These are phyloP conservation scores for Palaemon carinicauda DNA, from an alignment of 1,140 invertebrate species.

Conservation along the genomic window DNA sequence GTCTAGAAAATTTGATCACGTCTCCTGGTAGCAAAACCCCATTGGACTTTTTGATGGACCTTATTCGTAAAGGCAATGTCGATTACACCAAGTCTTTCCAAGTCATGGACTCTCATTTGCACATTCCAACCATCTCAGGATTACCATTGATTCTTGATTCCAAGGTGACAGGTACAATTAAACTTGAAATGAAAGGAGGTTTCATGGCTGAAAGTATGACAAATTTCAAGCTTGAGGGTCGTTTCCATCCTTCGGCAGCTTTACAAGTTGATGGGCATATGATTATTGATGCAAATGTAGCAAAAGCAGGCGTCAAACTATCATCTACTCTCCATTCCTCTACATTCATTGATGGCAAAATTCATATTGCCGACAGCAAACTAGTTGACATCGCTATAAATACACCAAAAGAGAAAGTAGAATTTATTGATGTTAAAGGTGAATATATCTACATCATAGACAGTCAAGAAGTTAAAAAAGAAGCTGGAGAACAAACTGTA, in stretches of 20 bases:
- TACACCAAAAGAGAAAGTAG: constrained; percentile 80
- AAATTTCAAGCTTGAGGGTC: constrained; percentile 69
- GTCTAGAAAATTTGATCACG: constrained; percentile 44
- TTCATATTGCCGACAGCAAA: constrained; percentile 72
- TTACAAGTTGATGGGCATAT: constrained; percentile 76
- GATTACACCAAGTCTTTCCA: constrained; percentile 68
- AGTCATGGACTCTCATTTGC: constrained; percentile 79
- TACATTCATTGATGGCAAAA: constrained; percentile 76
- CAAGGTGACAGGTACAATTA: constrained; percentile 76
- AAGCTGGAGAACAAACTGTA: not conserved
- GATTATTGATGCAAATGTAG: constrained; percentile 76
- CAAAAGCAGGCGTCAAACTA: constrained; percentile 79
- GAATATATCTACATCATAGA: constrained; percentile 36
- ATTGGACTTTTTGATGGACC: constrained; percentile 39
- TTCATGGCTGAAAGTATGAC: constrained; percentile 77
- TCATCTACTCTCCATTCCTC: constrained; percentile 78
- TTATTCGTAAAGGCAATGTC: constrained; percentile 55
- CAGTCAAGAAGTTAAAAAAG: not conserved
- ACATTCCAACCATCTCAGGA: constrained; percentile 83
- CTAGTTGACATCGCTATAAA: constrained; percentile 79
- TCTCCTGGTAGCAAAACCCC: constrained; percentile 3
- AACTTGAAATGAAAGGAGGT: constrained; percentile 75
- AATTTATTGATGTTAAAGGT: constrained; percentile 72
- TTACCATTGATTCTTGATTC: constrained; percentile 77
- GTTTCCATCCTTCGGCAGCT: constrained; percentile 71